These are phyloP conservation scores for Panagrolaimus sp. DNA, from an alignment of 1,140 invertebrate genomes.

Conservation along the genomic window DNA sequence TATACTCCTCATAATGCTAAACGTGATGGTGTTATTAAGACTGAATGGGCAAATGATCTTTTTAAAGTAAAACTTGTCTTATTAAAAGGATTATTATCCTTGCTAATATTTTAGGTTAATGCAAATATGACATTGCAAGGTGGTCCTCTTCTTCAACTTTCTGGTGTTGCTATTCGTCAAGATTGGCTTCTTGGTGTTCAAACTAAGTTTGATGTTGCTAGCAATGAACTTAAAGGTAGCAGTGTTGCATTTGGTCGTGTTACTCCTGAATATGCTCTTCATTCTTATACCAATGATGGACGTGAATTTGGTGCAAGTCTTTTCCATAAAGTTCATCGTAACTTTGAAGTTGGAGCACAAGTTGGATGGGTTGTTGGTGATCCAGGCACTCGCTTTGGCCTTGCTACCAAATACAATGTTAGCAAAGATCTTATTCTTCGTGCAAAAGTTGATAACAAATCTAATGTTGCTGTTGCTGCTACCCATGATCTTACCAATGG, in stretches of 20 bases:
- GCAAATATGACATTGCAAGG: constrained; percentile 79
- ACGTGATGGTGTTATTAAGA: constrained; percentile 45
- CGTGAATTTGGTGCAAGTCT: constrained; percentile 51
- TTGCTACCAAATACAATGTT: constrained; percentile 50
- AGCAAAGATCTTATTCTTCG: constrained; percentile 47
- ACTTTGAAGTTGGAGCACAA: constrained; percentile 53
- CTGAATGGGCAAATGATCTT: constrained; percentile 48
- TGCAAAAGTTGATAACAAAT: constrained; percentile 55
- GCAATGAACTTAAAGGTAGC: constrained; percentile 44
- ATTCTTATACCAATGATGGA: constrained; percentile 49
- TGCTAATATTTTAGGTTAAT: constrained; percentile 75
- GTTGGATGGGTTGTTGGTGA: constrained; percentile 52
- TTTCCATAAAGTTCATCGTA: constrained; percentile 50
- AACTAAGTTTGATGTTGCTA: constrained; percentile 40
- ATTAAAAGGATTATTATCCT: constrained; percentile 61
- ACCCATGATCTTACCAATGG: constrained; percentile 25
- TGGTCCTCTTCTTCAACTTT: constrained; percentile 73
- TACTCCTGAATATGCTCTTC: constrained; percentile 45
- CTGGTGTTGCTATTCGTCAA: constrained; percentile 40
- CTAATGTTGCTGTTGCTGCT: constrained; percentile 31
- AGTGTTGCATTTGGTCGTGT: constrained; percentile 44
- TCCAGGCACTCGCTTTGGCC: constrained; percentile 32
- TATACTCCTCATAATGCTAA: constrained; percentile 79
- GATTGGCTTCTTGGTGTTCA: constrained; percentile 48
- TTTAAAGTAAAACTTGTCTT: constrained; percentile 59